A percentile compares a stretch with the other conserved stretches of the same genome.
phyloP scores from a whole-genome alignment of 1,140 invertebrate genomes.

The Drosophila takahashii region DNA sequence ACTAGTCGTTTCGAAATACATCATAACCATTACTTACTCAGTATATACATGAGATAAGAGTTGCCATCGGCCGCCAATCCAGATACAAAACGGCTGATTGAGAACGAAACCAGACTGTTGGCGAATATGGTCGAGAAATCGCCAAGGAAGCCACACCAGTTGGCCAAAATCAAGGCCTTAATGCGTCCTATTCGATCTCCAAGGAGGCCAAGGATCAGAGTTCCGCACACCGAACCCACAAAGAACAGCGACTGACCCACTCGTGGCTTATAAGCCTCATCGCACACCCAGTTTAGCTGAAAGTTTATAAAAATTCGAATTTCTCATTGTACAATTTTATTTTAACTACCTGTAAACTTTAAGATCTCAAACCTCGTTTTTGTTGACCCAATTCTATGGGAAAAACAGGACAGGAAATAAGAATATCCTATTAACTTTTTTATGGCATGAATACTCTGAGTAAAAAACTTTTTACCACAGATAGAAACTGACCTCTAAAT shows the following conservation, averaged over 20 bases:
- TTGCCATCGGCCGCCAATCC: slow-evolving; percentile 87
- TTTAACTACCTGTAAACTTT: no score
- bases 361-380: no score
- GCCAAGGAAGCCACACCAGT: slow-evolving; percentile 85
- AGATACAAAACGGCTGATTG: slow-evolving; percentile 85
- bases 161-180: slow-evolving; percentile 85
- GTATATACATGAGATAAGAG: slow-evolving; percentile 88
- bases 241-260: slow-evolving; percentile 87
- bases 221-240: slow-evolving; percentile 86
- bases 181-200: slow-evolving; percentile 87
- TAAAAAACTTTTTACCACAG: no score
- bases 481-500: no score
- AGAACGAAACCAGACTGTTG: slow-evolving; percentile 83
- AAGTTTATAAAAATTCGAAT: no score
- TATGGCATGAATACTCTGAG: no score
- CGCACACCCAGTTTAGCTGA: slow-evolving; percentile 87
- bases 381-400: no score
- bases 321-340: no score
- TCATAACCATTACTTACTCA: slow-evolving; percentile 80
- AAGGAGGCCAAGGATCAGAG: slow-evolving; percentile 86
- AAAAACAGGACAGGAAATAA: no score
- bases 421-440: no score
- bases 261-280: slow-evolving; percentile 86
- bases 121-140: slow-evolving; percentile 86
- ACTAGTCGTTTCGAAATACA: background rate